Base-by-base conservation (phyloP, 2,888 invertebrate genomes). In the Oligia strigilis region DNA sequence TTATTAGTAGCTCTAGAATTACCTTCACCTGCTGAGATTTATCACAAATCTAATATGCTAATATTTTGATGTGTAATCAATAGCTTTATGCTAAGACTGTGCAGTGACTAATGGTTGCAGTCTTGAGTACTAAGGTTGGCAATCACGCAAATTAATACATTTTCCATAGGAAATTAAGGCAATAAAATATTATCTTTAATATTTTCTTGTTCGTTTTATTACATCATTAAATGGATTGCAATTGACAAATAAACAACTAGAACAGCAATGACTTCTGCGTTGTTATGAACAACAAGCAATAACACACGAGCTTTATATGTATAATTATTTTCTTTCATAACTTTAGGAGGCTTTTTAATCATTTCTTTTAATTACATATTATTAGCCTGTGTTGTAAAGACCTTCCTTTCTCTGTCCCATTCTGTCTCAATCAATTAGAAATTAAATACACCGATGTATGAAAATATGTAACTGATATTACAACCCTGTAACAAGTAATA, bases 11-110 rank as follows among this genome's bases (percentile, higher is more conserved):
- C 71, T 78, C 71, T 77, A 80, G 82, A 80, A 86, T 86, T 86
- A 82, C 83, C 80, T 81, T 82, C 80, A 82, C 85, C 76, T 84
- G 73, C 82, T 82, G 72, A 87, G 78, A 88, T 91, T 87, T 88
- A 83, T 87, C 85, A 84, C 84, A 78, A 86, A 89, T 90, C 84
- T 84, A 84, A 81, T 89, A 90, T 89, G 88, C 86, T 88, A 90
- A 92, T 91, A 90, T 90, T 89, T 88, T 76, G 85, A 81, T 86
- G 85, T 87, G 75, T 86, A 87, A 89, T 92, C 89, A 90, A 90
- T 90, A 87, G 83, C 82, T 83, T 78, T 75, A 76, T 77, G 75
- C 70, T 84, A 84, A 83, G 81, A 77, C 85, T 80, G 83, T 87
- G 84, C 88, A 87, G 85, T 91, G 89, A 92, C 86, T 90, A 91